These are phyloP conservation scores for Tamias sibiricus DNA, from an alignment of 2,113 vertebrate genomes.

Conservation along the genomic window DNA sequence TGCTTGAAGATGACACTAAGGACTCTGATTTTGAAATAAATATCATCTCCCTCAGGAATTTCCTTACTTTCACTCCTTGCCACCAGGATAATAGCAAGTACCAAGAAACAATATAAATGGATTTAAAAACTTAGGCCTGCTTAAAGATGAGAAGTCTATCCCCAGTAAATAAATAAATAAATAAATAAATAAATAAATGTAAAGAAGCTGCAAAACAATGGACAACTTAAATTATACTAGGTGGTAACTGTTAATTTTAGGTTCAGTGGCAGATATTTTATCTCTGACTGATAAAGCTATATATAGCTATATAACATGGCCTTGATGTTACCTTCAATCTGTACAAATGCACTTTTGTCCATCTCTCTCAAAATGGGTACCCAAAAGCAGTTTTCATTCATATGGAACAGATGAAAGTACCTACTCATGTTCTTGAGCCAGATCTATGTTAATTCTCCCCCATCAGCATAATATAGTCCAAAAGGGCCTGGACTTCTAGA, in stretches of 20 bases:
- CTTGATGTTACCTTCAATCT: too few species aligned
- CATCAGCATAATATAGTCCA: neutral
- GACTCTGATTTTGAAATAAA: neutral
- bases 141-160: neutral
- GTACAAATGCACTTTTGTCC: too few species aligned
- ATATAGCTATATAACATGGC: too few species aligned
- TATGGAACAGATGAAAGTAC: neutral
- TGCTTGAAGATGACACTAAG: neutral
- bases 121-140: neutral
- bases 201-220: neutral
- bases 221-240: neutral
- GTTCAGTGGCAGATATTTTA: neutral
- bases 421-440: neutral
- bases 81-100: neutral
- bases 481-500: neutral
- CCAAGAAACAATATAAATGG: neutral
- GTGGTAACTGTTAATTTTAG: neutral
- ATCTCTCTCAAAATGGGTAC: too few species aligned
- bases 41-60: neutral
- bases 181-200: too few species aligned
- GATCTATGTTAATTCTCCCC: neutral
- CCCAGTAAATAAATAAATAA: too few species aligned
- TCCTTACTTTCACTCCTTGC: neutral
- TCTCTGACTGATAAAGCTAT: too few species aligned
- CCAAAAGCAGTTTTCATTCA: too few species aligned